Conservation (phyloP, 2,888 invertebrate species). For the Galerucella pusilla region DNA sequence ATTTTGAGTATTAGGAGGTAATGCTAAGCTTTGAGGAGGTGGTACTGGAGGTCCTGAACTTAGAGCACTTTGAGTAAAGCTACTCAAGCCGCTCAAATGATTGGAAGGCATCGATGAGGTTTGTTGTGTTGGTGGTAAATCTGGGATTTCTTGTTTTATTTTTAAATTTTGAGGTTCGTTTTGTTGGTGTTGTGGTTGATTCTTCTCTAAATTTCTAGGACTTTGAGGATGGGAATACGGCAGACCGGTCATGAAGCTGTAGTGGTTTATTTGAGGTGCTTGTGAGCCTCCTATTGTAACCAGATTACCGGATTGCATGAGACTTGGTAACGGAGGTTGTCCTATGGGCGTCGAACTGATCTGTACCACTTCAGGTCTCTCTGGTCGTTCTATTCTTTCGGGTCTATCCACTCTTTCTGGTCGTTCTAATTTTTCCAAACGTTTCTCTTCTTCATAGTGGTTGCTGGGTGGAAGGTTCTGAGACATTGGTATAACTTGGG, state of each 20-base stretch:
- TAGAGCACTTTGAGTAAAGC: constrained; percentile 38
- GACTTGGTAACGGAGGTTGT: constrained; percentile 69
- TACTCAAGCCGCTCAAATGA: constrained; percentile 47
- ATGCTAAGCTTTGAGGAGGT: constrained; percentile 34
- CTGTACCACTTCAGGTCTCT: constrained; percentile 61
- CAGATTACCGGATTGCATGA: constrained; percentile 71
- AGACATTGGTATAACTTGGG: constrained; percentile 59
- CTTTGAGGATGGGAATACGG: constrained; percentile 58
- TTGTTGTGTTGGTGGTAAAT: constrained; percentile 58
- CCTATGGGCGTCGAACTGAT: constrained; percentile 63
- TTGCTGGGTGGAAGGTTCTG: constrained; percentile 51
- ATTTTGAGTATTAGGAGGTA: constrained; percentile 47
- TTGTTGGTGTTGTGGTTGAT: constrained; percentile 54
- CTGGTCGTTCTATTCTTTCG: constrained; percentile 58
- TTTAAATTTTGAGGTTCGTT: constrained; percentile 79
- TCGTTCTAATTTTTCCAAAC: constrained; percentile 56
- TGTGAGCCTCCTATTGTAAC: constrained; percentile 71
- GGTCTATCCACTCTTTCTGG: constrained; percentile 56
- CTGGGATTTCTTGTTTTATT: constrained; percentile 75
- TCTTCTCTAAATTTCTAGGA: constrained; percentile 55
- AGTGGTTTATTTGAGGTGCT: constrained; percentile 67
- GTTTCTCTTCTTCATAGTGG: constrained; percentile 55
- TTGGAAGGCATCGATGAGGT: constrained; percentile 42
- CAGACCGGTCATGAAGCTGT: constrained; percentile 70
- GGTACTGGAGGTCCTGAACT: constrained; percentile 21